phyloP scores from a whole-genome alignment of 2,113 vertebrate genomes.

The Meles meles region DNA sequence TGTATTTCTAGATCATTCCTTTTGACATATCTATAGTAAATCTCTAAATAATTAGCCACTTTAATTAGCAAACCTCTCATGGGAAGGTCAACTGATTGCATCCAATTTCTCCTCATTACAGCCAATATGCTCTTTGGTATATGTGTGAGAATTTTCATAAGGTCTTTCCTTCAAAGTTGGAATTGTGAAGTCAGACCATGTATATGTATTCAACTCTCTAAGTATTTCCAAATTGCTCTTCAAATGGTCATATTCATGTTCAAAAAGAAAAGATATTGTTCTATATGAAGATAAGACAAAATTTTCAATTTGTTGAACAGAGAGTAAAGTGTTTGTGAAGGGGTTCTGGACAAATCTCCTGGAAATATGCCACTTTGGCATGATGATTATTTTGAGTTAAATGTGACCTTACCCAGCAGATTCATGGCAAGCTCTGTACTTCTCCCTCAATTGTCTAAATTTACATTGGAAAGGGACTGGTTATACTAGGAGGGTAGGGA shows the following conservation, averaged over 20 bases:
- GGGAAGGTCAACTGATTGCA: not conserved
- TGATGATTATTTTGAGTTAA: not conserved
- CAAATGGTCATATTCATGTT: not conserved
- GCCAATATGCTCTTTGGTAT: not conserved
- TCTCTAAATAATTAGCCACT: not conserved
- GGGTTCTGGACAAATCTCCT: not conserved
- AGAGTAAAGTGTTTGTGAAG: not conserved
- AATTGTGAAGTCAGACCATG: not conserved
- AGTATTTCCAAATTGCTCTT: not conserved
- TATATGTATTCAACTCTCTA: not conserved
- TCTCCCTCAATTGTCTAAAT: not conserved
- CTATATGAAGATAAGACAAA: not conserved
- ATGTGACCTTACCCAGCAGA: not conserved
- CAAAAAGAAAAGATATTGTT: not conserved
- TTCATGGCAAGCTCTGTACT: not conserved
- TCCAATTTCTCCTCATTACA: not conserved
- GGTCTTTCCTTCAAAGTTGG: not conserved
- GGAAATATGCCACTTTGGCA: not conserved
- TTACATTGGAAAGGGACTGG: not conserved
- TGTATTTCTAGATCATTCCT: not conserved
- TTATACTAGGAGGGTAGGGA: not conserved
- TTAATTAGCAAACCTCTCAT: not conserved
- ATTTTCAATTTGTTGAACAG: not conserved
- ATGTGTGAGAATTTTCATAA: not conserved
- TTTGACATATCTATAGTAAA: not conserved